Conservation (phyloP, 2,797 vertebrate species). For the Darevskia mixta region DNA sequence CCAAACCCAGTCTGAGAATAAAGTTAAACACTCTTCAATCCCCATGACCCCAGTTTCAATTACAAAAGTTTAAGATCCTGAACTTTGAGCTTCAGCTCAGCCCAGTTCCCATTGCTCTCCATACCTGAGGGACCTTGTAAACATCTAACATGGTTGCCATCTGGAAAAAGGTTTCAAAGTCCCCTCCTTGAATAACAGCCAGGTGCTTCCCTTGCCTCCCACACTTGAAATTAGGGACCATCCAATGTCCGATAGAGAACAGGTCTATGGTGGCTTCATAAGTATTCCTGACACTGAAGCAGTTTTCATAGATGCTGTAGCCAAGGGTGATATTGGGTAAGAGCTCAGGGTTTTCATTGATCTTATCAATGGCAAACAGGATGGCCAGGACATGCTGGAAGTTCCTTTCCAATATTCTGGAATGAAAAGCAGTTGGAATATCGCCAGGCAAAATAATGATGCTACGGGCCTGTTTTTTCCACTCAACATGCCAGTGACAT, state of each 20-base stretch:
- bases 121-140: slow-evolving; percentile 26
- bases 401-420: slow-evolving; percentile 10
- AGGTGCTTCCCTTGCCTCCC: background rate
- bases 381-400: slow-evolving; percentile 34
- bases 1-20: background rate
- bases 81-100: background rate
- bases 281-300: slow-evolving; percentile 7
- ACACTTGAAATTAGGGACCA: slow-evolving; percentile 36
- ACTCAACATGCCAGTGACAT: no score
- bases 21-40: background rate
- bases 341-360: slow-evolving; percentile 18
- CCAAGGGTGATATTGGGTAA: slow-evolving; percentile 35
- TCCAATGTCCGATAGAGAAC: background rate
- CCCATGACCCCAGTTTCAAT: background rate
- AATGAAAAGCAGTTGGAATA: background rate
- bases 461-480: no score
- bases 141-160: slow-evolving; percentile 14
- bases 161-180: slow-evolving; percentile 21
- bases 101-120: background rate
- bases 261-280: slow-evolving; percentile 14
- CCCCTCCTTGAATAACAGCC: slow-evolving; percentile 41
- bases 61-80: background rate
- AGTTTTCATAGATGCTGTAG: slow-evolving; percentile 42
- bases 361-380: slow-evolving; percentile 29
- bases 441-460: no score